phyloP scores from a whole-genome alignment of 2,113 vertebrate genomes.

The Bettongia penicillata region DNA sequence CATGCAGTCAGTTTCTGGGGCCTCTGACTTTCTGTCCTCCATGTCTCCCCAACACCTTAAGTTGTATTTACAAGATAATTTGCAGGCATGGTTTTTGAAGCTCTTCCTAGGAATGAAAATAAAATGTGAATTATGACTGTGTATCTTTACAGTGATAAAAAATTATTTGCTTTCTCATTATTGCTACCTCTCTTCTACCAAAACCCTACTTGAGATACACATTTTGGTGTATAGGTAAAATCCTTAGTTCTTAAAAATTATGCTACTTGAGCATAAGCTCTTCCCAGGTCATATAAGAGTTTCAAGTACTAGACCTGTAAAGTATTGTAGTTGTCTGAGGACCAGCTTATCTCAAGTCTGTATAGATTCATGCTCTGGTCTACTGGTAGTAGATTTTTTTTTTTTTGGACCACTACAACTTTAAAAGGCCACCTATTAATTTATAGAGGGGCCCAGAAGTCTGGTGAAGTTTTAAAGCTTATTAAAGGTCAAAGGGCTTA shows the following conservation, averaged over 20 bases:
- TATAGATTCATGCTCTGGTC: neutral
- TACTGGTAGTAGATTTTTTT: neutral
- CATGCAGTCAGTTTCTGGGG: neutral
- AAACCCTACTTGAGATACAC: neutral
- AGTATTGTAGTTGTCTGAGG: neutral
- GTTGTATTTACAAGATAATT: neutral
- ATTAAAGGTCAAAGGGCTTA: neutral
- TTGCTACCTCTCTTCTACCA: neutral
- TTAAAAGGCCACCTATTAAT: neutral
- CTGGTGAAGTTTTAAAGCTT: neutral
- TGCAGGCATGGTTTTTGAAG: neutral
- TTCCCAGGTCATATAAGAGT: neutral
- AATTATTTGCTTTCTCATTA: neutral
- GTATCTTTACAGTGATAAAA: neutral
- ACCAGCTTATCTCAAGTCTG: neutral
- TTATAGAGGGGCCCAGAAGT: neutral
- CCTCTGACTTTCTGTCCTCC: too few species aligned
- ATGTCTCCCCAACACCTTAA: neutral
- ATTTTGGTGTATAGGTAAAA: neutral
- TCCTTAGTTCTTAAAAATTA: neutral
- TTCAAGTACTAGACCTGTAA: neutral
- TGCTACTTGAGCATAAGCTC: neutral
- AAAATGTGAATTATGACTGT: neutral
- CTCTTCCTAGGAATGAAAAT: too few species aligned
- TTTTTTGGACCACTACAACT: neutral